Evolutionary conservation across 2,797 vertebrate species (phyloP).

Genomic region (Pantherophis alleghaniensis): DNA sequence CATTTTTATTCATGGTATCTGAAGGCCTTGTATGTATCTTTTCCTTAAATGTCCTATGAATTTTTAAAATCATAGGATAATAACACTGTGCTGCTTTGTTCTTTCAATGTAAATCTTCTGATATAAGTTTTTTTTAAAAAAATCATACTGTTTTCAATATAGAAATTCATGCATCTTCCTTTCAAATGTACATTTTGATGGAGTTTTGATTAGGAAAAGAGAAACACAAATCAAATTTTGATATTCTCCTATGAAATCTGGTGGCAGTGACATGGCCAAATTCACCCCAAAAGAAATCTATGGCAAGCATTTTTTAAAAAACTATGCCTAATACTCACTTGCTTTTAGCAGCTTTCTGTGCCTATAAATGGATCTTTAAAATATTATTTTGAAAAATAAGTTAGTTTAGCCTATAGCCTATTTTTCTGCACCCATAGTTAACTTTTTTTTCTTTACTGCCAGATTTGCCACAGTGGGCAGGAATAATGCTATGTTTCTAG

Average conservation of each 20-base stretch:
- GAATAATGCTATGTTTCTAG: constrained; percentile 19
- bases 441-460: neutral
- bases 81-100: neutral
- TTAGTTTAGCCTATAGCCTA: neutral
- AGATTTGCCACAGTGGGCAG: neutral
- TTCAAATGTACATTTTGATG: neutral
- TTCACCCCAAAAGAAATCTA: neutral
- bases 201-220: neutral
- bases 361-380: neutral
- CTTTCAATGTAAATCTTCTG: neutral
- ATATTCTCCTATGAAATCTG: neutral
- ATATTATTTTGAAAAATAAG: neutral
- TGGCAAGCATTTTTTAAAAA: neutral
- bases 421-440: neutral
- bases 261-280: neutral
- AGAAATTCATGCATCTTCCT: neutral
- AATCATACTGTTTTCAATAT: neutral
- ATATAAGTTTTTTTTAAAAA: neutral
- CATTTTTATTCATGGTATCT: neutral
- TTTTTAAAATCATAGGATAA: neutral
- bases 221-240: neutral
- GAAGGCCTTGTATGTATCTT: neutral
- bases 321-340: neutral
- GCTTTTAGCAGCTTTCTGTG: neutral
- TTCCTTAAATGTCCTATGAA: neutral